phyloP scores from a whole-genome alignment of 2,888 invertebrate genomes.

The Idaea straminata region DNA sequence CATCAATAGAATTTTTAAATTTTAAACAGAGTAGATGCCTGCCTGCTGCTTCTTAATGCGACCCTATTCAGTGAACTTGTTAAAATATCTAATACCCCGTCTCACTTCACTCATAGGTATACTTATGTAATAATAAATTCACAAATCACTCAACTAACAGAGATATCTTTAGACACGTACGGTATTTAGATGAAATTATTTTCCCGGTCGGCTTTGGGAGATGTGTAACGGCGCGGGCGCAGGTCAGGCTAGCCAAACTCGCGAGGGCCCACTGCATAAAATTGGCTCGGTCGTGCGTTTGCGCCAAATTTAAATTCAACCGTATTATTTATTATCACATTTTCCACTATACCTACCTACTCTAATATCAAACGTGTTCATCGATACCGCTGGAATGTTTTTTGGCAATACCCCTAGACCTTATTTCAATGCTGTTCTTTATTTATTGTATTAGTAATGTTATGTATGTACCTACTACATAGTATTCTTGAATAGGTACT shows the following conservation, averaged over 20 bases:
- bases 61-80: background rate
- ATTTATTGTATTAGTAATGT: constrained; percentile 7
- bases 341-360: constrained; percentile 45
- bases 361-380: constrained; percentile 53
- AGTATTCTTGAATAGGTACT: background rate
- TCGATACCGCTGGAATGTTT: constrained; percentile 46
- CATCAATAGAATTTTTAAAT: background rate
- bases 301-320: constrained; percentile 49
- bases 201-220: constrained; percentile 10
- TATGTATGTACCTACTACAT: background rate
- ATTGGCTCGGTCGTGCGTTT: constrained; percentile 28
- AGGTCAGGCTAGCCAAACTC: constrained; percentile 32
- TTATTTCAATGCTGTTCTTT: constrained; percentile 12
- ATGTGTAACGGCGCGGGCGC: constrained; percentile 30
- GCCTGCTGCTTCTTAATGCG: background rate
- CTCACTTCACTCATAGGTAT: background rate
- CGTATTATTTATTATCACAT: constrained; percentile 71
- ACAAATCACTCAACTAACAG: background rate
- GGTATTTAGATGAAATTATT: background rate
- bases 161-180: constrained; percentile 1
- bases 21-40: background rate
- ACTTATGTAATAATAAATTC: background rate
- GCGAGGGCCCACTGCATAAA: constrained; percentile 47
- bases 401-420: constrained; percentile 45
- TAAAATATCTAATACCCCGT: background rate